These are phyloP conservation scores for Gymnodraco acuticeps DNA, from an alignment of 2,797 vertebrate genomes.

Conservation along the genomic window DNA sequence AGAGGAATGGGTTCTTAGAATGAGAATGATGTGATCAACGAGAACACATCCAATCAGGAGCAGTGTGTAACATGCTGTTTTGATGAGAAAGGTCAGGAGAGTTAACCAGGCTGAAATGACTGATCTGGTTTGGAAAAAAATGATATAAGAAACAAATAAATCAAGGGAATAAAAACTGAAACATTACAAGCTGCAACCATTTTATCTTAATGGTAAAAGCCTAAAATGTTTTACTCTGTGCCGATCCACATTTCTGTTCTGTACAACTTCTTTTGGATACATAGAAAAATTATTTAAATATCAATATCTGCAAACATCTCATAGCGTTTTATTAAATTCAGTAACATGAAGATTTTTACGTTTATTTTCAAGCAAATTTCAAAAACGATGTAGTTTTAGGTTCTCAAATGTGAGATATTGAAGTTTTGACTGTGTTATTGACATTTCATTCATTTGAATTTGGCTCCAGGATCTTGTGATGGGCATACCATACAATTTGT, in stretches of 20 bases:
- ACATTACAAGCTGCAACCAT: neutral
- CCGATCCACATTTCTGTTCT: too few species aligned
- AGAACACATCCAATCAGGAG: constrained; percentile 40
- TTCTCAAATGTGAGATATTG: neutral
- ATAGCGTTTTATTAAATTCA: neutral
- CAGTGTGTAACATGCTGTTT: neutral
- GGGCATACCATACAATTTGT: neutral
- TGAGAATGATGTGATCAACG: constrained; percentile 30
- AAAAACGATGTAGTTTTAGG: neutral
- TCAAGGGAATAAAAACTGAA: neutral
- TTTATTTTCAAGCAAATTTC: neutral
- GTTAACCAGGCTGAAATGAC: constrained; percentile 6
- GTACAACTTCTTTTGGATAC: too few species aligned
- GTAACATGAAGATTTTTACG: too few species aligned
- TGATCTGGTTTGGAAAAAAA: neutral
- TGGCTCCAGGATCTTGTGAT: neutral
- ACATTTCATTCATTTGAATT: neutral
- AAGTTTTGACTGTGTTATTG: neutral
- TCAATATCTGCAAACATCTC: neutral
- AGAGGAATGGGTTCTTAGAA: neutral
- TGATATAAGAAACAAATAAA: neutral
- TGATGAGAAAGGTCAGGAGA: constrained; percentile 42
- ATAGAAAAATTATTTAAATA: too few species aligned
- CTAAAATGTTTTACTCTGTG: too few species aligned
- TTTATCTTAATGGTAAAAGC: too few species aligned